Conservation (phyloP, 2,797 vertebrate genomes). For the Diglossa cyanea region DNA sequence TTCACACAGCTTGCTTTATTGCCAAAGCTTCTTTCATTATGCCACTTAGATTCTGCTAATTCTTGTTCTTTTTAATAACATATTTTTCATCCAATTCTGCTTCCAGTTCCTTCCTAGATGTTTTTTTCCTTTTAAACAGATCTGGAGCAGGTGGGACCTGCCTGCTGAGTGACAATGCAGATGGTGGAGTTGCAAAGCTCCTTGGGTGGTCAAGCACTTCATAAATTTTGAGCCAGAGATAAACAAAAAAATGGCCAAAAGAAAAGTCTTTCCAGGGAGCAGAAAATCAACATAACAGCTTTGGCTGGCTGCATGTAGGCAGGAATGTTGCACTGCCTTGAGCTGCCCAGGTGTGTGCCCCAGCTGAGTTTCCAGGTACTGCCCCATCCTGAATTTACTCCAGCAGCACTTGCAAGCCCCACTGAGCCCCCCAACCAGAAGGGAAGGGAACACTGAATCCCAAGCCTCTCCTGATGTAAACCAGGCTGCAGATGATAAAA, state of each 20-base stretch:
- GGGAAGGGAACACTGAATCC: background rate
- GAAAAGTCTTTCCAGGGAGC: background rate
- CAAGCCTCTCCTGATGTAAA: background rate
- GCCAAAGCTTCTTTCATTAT: background rate
- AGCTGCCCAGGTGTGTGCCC: background rate
- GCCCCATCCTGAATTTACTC: background rate
- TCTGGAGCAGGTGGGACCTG: background rate
- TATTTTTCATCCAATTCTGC: background rate
- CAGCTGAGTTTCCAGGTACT: background rate
- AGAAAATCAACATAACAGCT: background rate
- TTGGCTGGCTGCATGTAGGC: background rate
- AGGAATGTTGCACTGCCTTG: background rate
- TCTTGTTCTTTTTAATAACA: background rate
- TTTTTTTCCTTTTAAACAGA: background rate
- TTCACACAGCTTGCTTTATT: background rate
- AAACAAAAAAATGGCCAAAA: rapidly evolving
- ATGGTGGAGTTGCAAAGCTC: background rate
- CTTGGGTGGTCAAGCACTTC: background rate
- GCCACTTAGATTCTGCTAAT: background rate
- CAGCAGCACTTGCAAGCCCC: background rate
- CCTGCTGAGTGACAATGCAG: rapidly evolving
- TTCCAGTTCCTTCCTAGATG: background rate
- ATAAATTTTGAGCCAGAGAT: background rate
- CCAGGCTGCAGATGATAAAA: background rate
- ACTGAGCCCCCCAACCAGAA: background rate